These are phyloP conservation scores for Pavo muticus DNA, from an alignment of 2,113 vertebrate genomes.

Conservation along the genomic window DNA sequence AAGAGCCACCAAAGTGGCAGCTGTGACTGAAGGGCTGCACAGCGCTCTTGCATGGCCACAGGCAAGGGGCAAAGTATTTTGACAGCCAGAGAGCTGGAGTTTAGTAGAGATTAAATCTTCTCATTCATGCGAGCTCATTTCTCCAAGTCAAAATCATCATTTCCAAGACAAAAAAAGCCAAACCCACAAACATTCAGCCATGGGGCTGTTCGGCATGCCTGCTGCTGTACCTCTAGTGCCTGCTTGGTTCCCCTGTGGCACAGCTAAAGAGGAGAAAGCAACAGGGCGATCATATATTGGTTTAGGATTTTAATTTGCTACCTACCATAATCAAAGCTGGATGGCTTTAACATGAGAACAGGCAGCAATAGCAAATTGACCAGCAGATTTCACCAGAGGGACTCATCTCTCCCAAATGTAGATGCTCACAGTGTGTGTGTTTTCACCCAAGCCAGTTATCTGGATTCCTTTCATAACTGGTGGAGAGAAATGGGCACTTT, in stretches of 20 bases:
- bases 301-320: not conserved
- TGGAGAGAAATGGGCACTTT: not conserved
- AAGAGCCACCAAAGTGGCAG: not conserved
- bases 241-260: not conserved
- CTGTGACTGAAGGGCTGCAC: not conserved
- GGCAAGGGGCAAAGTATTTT: not conserved
- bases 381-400: not conserved
- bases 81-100: not conserved
- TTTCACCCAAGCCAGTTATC: not conserved
- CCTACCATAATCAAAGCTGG: not conserved
- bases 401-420: not conserved
- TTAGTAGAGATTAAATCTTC: not conserved
- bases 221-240: not conserved
- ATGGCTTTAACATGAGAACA: not conserved
- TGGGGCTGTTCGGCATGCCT: not conserved
- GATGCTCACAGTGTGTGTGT: not conserved
- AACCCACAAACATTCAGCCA: not conserved
- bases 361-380: not conserved
- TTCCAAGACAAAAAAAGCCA: not conserved
- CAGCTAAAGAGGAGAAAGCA: not conserved
- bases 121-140: not conserved
- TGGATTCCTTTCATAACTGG: not conserved
- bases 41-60: fast-evolving
- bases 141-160: not conserved
- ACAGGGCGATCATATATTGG: not conserved